Evolutionary conservation across 2,888 invertebrate species (phyloP).

Genomic region (Fragum fragum): DNA sequence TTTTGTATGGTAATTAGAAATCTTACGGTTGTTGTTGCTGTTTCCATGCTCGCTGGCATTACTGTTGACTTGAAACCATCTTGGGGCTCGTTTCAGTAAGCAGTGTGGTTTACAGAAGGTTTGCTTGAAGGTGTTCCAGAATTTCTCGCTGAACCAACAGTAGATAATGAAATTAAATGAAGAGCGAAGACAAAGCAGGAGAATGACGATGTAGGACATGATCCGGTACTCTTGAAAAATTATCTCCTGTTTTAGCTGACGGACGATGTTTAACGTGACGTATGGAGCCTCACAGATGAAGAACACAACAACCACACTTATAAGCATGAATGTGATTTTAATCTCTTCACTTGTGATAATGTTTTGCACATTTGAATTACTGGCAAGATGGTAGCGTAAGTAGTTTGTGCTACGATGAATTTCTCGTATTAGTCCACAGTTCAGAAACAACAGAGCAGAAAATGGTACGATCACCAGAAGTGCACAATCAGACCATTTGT

Average conservation of each 20-base stretch:
- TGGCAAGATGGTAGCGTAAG: conserved; percentile 78
- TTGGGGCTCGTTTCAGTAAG: conserved; percentile 36
- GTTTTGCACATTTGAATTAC: conserved; percentile 73
- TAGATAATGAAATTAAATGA: conserved; percentile 85
- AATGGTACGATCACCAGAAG: conserved; percentile 81
- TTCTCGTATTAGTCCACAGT: conserved; percentile 82
- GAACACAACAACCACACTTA: conserved; percentile 84
- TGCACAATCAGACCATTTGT: conserved; percentile 76
- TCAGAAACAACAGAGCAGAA: conserved; percentile 79
- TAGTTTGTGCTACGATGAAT: conserved; percentile 84
- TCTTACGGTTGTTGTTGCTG: conserved; percentile 71
- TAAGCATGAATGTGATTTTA: conserved; percentile 85
- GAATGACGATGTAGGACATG: conserved; percentile 55
- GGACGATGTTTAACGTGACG: conserved; percentile 67
- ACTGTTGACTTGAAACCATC: conserved; percentile 52
- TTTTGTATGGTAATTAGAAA: conserved; percentile 61
- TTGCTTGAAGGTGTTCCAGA: conserved; percentile 84
- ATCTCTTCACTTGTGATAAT: conserved; percentile 82
- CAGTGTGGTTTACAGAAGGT: conserved; percentile 80
- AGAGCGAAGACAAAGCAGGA: conserved; percentile 82
- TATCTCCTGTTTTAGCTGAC: conserved; percentile 50
- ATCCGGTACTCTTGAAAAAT: conserved; percentile 49
- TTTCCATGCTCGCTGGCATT: conserved; percentile 63
- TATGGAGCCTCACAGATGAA: conserved; percentile 84
- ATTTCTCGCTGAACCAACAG: conserved; percentile 86